Percentiles rank a stretch among this genome's conserved stretches.
Evolutionary conservation across 2,888 invertebrate species (phyloP).

Genomic region (Lithosia quadra): DNA sequence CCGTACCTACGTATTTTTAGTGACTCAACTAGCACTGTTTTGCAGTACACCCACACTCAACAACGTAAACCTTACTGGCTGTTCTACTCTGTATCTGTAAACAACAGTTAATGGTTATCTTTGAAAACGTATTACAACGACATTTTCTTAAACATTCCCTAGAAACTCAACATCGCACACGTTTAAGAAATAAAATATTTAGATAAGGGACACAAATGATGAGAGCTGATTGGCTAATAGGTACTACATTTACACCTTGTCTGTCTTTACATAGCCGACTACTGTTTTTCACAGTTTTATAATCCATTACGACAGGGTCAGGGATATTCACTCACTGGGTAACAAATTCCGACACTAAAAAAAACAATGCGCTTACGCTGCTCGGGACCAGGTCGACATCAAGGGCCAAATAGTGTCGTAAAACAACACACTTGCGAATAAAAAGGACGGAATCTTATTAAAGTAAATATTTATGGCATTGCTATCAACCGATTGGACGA

Average conservation of each 20-base stretch:
- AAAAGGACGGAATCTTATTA: slow-evolving; percentile 86
- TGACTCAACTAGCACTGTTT: slow-evolving; percentile 27
- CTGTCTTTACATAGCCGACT: slow-evolving; percentile 31
- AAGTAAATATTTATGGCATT: slow-evolving; percentile 87
- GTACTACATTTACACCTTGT: slow-evolving; percentile 2
- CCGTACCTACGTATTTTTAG: slow-evolving; percentile 39
- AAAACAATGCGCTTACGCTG: slow-evolving; percentile 75
- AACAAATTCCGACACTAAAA: slow-evolving; percentile 68
- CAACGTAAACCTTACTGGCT: slow-evolving; percentile 6
- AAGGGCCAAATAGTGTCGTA: slow-evolving; percentile 80
- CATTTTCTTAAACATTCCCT: background rate
- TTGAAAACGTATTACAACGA: background rate
- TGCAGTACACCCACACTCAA: background rate
- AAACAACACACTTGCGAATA: slow-evolving; percentile 80
- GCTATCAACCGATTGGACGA: slow-evolving; percentile 85
- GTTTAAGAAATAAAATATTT: slow-evolving; percentile 13
- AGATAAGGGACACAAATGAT: slow-evolving; percentile 3
- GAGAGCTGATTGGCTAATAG: background rate
- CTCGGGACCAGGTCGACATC: slow-evolving; percentile 73
- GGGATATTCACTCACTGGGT: slow-evolving; percentile 64
- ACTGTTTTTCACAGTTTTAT: slow-evolving; percentile 47
- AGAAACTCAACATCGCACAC: background rate
- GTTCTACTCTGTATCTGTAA: slow-evolving; percentile 9
- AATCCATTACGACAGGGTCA: slow-evolving; percentile 55
- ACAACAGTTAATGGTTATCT: background rate